These are phyloP conservation scores for Leptopterna dolabrata DNA, from an alignment of 2,888 invertebrate species.

Conservation along the genomic window DNA sequence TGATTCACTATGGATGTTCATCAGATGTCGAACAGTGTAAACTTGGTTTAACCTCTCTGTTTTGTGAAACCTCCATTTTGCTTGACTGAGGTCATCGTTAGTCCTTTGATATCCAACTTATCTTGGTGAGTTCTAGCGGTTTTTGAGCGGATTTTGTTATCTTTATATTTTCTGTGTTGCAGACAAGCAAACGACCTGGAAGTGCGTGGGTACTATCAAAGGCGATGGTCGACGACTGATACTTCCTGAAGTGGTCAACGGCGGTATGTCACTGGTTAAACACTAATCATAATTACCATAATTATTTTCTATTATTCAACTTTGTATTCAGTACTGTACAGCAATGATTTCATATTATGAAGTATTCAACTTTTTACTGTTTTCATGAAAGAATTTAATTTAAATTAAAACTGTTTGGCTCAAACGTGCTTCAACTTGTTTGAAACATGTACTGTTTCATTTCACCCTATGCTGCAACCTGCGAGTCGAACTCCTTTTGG, in stretches of 20 bases:
- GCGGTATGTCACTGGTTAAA: slow-evolving; percentile 14
- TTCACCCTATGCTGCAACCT: too few relatives aligned
- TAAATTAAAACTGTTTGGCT: background rate
- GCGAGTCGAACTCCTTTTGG: too few relatives aligned
- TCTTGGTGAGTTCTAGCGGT: too few relatives aligned
- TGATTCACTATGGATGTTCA: too few relatives aligned
- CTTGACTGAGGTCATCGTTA: too few relatives aligned
- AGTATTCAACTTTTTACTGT: too few relatives aligned
- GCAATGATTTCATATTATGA: background rate
- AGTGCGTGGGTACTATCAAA: slow-evolving; percentile 45
- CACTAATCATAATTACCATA: background rate
- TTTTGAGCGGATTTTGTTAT: too few relatives aligned
- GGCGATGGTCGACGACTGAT: slow-evolving; percentile 36
- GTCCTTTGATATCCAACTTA: too few relatives aligned
- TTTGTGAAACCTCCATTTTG: too few relatives aligned
- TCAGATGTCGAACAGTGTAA: too few relatives aligned
- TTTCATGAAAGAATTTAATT: background rate
- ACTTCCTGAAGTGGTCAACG: slow-evolving; percentile 43
- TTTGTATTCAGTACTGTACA: background rate
- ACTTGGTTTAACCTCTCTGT: too few relatives aligned
- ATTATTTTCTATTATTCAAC: background rate
- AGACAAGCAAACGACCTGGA: slow-evolving; percentile 47
- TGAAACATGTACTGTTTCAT: too few relatives aligned
- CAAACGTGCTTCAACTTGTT: background rate
- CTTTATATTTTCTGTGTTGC: background rate